A percentile compares a stretch with the other conserved stretches of the same genome.
Conservation (phyloP, 2,797 vertebrate species). For the Aratinga solstitialis region DNA sequence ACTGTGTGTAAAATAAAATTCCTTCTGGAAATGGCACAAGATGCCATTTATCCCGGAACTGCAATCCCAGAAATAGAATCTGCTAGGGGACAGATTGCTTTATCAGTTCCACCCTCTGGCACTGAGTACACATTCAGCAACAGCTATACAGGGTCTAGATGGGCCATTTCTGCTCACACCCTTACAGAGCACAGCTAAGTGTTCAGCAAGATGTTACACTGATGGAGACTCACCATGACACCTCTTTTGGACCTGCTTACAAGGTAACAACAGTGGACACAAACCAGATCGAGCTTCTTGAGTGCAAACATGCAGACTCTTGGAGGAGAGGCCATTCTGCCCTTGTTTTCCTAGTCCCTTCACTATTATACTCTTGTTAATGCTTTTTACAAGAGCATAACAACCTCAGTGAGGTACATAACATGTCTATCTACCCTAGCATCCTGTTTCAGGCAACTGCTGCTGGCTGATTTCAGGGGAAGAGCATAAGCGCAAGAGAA, state of each 20-base stretch:
- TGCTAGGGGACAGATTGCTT: background rate
- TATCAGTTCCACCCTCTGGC: background rate
- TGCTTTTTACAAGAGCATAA: background rate
- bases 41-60: background rate
- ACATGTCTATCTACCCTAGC: background rate
- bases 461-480: background rate
- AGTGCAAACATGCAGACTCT: background rate
- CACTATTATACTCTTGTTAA: background rate
- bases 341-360: background rate
- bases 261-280: background rate
- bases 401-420: background rate
- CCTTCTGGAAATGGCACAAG: slow-evolving; percentile 4
- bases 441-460: background rate
- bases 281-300: background rate
- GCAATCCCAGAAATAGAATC: background rate
- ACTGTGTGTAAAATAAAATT: background rate
- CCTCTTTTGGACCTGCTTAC: background rate
- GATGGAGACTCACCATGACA: background rate
- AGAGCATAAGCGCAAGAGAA: background rate
- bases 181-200: background rate
- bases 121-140: background rate
- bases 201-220: background rate
- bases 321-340: background rate
- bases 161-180: background rate
- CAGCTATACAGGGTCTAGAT: background rate